Conservation (phyloP, 2,888 invertebrate genomes). For the Agrenia bidenticulata region DNA sequence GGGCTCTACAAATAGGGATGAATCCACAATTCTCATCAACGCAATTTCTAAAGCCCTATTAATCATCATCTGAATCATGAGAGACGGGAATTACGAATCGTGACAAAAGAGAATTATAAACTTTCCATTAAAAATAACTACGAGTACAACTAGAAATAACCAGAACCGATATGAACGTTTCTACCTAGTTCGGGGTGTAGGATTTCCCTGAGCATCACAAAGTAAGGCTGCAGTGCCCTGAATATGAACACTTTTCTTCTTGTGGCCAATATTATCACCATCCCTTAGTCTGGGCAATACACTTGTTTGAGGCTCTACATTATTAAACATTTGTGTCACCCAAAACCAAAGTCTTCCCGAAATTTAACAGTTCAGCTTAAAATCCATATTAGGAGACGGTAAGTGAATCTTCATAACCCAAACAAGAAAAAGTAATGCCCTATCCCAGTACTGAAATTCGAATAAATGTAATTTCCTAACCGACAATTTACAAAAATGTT, state of each 20-base stretch:
- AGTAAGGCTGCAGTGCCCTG: constrained; percentile 30
- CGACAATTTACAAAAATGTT: too few species aligned
- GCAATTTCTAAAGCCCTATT: too few species aligned
- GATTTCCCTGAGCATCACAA: constrained; percentile 52
- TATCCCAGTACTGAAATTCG: too few species aligned
- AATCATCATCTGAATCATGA: neutral
- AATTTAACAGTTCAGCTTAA: neutral
- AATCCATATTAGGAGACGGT: constrained; percentile 16
- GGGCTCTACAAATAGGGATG: constrained; percentile 61
- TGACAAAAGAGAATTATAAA: too few species aligned
- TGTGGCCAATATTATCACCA: constrained; percentile 54
- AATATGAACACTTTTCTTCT: constrained; percentile 26
- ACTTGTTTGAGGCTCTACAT: constrained; percentile 65
- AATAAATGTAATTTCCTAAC: too few species aligned
- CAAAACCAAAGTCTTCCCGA: too few species aligned
- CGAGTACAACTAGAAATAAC: too few species aligned
- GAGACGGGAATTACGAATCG: constrained; percentile 5
- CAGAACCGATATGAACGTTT: too few species aligned
- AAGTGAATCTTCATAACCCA: neutral
- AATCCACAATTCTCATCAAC: constrained; percentile 43
- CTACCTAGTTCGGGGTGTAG: constrained; percentile 51
- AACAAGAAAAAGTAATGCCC: too few species aligned
- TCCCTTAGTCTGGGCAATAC: constrained; percentile 59
- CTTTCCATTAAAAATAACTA: too few species aligned
- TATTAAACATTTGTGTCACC: constrained; percentile 16